These are phyloP conservation scores for Ciconia stormi DNA, from an alignment of 2,113 vertebrate species.

Conservation along the genomic window DNA sequence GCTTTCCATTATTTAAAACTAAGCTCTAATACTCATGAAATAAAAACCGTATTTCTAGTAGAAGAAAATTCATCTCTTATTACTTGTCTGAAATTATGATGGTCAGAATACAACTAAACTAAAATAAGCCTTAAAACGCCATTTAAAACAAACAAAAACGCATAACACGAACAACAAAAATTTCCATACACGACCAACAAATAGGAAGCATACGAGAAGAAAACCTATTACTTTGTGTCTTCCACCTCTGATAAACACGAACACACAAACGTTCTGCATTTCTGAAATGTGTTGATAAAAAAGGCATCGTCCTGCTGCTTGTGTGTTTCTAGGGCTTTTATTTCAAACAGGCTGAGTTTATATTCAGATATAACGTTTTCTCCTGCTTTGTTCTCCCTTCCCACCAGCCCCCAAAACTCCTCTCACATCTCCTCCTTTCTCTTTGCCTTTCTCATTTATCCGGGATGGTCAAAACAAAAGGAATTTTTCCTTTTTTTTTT, in stretches of 20 bases:
- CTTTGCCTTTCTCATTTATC: neutral
- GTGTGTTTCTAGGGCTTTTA: neutral
- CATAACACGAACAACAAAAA: neutral
- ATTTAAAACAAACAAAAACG: slow-evolving; percentile 29
- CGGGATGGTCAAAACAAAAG: neutral
- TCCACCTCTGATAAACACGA: slow-evolving; percentile 8
- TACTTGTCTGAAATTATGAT: neutral
- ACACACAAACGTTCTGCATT: neutral
- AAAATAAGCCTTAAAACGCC: neutral
- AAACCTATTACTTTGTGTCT: slow-evolving; percentile 30
- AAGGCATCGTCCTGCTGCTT: neutral
- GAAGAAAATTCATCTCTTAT: neutral
- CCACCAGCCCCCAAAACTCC: neutral
- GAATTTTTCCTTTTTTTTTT: neutral
- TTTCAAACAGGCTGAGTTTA: slow-evolving; percentile 1
- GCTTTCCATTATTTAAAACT: slow-evolving; percentile 11
- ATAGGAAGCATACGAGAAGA: neutral
- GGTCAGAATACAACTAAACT: neutral
- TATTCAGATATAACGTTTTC: neutral
- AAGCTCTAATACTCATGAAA: neutral
- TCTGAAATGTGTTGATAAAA: slow-evolving; percentile 41
- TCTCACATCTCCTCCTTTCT: neutral
- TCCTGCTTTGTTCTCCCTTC: neutral
- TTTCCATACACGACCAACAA: neutral
- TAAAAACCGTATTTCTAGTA: neutral